Evolutionary conservation across 2,888 invertebrate species (phyloP), one percentile per base, ranked within the genome.

Genomic region (Deroplatys truncata): DNA sequence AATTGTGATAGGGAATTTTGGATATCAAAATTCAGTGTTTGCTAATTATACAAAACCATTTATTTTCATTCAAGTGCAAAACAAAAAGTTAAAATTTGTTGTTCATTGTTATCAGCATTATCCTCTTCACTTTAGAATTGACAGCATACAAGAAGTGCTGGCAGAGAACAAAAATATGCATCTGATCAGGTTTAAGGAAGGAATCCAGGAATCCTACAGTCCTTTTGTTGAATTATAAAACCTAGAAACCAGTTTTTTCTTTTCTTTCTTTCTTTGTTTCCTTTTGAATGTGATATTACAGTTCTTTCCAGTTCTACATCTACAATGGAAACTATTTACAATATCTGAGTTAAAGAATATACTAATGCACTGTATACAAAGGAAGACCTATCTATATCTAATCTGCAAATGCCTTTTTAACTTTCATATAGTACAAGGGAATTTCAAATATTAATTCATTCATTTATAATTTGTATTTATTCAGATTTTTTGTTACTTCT

Each of bases 301-400:
- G 20, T 90, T 89, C 35, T 88, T 91, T 91, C 90, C 91, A 91
- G 91, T 90, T 90, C 89, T 91, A 91, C 90, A 89, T 91, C 91
- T 91, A 91, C 91, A 91, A 49, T 91, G 90, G 90, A 90, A 91
- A 90, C 88, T 91, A 91, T 90, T 89, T 90, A 90, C 89, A 89
- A 88, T 89, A 90, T 90, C 89, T 85, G 88, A 91, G 91, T 90
- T 89, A 89, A 90, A 91, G 90, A 91, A 84, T 88, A 86, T 89
- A 87, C 87, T 90, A 89, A 90, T 89, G 90, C 90, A 88, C 90
- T 89, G 91, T 91, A 90, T 90, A 90, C 88, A 91, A 90, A 91
- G 91, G 91, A 91, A 91, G 91, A 91, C 91, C 90, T 90, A 90
- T 85, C 91, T 90, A 89, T 83, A 83, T 83, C 90, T 90, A 90